phyloP scores from a whole-genome alignment of 2,113 vertebrate genomes.

The Dromas ardeola region DNA sequence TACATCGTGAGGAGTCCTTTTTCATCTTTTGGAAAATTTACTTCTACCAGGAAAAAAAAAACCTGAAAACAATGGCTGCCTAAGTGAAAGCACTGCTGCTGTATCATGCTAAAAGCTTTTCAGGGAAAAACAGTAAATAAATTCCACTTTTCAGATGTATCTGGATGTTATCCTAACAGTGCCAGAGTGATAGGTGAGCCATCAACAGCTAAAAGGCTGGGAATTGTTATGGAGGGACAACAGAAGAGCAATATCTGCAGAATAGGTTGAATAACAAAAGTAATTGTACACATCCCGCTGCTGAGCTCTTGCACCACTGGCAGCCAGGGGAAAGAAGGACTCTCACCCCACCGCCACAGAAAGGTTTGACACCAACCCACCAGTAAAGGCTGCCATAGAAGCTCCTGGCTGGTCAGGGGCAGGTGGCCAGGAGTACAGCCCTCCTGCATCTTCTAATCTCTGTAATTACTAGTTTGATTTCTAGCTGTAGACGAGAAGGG shows the following conservation, averaged over 20 bases:
- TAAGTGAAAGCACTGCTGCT: constrained; percentile 26
- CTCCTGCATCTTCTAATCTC: accelerated
- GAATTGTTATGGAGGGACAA: constrained; percentile 48
- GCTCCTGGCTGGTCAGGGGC: background rate
- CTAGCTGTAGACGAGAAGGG: accelerated
- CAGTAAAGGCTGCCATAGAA: background rate
- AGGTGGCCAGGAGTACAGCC: background rate
- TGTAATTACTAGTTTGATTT: accelerated
- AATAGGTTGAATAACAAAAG: constrained; percentile 20
- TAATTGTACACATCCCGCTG: background rate
- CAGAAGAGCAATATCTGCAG: constrained; percentile 49
- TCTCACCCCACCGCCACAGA: background rate
- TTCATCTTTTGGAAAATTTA: constrained; percentile 62
- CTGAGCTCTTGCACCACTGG: background rate
- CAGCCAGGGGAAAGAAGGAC: background rate
- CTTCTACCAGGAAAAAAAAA: constrained; percentile 21
- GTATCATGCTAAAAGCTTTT: constrained; percentile 75
- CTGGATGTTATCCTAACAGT: constrained; percentile 62
- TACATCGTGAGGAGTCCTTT: background rate
- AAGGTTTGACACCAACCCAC: background rate
- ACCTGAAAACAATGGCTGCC: constrained; percentile 29
- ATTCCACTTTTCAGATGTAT: constrained; percentile 58
- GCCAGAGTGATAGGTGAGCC: constrained; percentile 51
- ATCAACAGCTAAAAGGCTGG: constrained; percentile 66
- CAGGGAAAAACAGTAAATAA: constrained; percentile 70